A percentile compares a stretch with the other conserved stretches of the same genome.
phyloP scores from a whole-genome alignment of 2,888 invertebrate species.

The Drosophila sordidula region DNA sequence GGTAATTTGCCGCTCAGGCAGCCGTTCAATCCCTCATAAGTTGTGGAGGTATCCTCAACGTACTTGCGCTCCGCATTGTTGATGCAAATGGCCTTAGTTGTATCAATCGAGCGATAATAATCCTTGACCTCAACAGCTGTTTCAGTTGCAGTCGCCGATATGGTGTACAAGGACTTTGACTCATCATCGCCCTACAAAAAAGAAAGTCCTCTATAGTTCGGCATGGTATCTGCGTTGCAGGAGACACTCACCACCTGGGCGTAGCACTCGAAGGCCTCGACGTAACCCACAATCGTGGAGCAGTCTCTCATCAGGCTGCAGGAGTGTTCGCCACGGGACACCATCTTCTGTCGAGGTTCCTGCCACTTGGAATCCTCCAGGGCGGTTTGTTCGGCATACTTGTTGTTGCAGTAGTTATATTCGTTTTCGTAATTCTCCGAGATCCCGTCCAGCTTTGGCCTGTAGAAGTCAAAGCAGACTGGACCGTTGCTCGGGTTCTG shows the following conservation, averaged over 20 bases:
- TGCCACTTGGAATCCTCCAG: slow-evolving; percentile 17
- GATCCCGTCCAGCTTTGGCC: slow-evolving; percentile 27
- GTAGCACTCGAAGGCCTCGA: slow-evolving; percentile 52
- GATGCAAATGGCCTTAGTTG: slow-evolving; percentile 22
- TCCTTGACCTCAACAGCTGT: slow-evolving; percentile 9
- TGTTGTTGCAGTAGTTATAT: slow-evolving; percentile 20
- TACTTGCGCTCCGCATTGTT: slow-evolving; percentile 44
- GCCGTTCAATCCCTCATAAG: slow-evolving; percentile 43
- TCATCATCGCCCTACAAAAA: slow-evolving; percentile 38
- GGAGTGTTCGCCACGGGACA: neutral
- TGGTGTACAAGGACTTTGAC: slow-evolving; percentile 45
- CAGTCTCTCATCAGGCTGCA: slow-evolving; percentile 41
- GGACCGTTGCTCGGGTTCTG: slow-evolving; percentile 24
- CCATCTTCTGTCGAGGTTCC: neutral
- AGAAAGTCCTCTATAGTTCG: neutral
- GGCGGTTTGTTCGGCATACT: neutral
- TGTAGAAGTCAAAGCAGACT: slow-evolving; percentile 39
- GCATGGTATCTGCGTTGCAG: too few species aligned
- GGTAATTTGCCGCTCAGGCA: slow-evolving; percentile 29
- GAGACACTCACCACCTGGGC: slow-evolving; percentile 40
- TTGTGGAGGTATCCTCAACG: slow-evolving; percentile 26
- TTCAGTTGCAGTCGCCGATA: slow-evolving; percentile 42
- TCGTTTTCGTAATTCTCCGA: slow-evolving; percentile 19
- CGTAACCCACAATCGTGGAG: slow-evolving; percentile 26
- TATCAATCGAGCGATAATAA: slow-evolving; percentile 19